Conservation (phyloP, 2,113 vertebrate genomes). For the Hypocryptadius cinnamomeus region DNA sequence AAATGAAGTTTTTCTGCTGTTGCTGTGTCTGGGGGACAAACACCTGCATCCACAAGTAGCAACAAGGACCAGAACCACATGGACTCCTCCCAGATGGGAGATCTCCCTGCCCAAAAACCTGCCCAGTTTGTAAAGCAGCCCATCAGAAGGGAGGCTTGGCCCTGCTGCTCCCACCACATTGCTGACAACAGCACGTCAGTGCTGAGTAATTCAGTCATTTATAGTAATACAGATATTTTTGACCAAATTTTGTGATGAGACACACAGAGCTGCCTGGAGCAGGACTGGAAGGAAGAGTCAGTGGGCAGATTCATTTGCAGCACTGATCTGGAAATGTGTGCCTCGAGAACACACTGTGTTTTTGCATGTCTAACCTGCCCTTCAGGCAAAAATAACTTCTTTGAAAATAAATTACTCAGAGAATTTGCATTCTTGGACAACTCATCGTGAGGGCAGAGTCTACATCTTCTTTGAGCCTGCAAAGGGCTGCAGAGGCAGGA, state of each 20-base stretch:
- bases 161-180: background rate
- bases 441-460: background rate
- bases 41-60: background rate
- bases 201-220: background rate
- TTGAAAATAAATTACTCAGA: constrained; percentile 1
- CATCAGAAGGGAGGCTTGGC: background rate
- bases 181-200: background rate
- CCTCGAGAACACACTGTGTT: background rate
- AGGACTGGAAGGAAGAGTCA: background rate
- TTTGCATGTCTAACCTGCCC: background rate
- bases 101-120: background rate
- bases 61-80: background rate
- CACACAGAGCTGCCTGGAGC: background rate
- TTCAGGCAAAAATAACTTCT: background rate
- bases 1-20: background rate
- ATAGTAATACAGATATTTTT: background rate
- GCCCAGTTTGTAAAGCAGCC: background rate
- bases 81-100: background rate
- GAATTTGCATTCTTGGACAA: background rate
- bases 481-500: background rate
- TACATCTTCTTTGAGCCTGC: background rate
- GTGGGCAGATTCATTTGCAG: background rate
- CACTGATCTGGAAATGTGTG: background rate
- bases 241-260: background rate
- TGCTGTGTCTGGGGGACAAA: background rate